Conservation (phyloP, 2,797 vertebrate genomes). For the Chlorospingus semifuscus region DNA sequence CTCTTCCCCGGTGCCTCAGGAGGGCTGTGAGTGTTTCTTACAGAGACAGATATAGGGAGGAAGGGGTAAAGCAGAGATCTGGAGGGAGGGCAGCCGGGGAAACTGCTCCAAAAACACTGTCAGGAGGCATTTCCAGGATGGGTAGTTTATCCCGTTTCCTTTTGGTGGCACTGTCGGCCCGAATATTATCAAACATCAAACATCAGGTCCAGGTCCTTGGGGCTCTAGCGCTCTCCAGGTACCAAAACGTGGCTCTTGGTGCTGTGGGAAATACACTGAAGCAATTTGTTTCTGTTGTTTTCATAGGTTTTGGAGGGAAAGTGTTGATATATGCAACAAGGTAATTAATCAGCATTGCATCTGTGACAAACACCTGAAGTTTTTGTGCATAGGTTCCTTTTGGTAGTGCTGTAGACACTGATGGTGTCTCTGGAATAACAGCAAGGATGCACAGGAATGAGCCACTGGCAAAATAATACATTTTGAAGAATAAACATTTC, state of each 20-base stretch:
- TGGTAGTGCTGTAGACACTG: rapidly evolving
- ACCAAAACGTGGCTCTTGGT: not conserved
- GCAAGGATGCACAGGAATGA: not conserved
- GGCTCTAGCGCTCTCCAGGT: not conserved
- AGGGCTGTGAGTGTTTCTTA: not conserved
- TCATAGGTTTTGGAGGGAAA: not conserved
- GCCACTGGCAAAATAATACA: not conserved
- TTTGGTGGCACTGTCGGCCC: slow-evolving; percentile 57
- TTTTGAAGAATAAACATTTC: not conserved
- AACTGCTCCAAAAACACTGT: not conserved
- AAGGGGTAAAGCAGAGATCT: not conserved
- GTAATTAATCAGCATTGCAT: not conserved
- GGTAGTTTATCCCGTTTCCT: slow-evolving; percentile 5
- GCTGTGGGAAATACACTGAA: not conserved
- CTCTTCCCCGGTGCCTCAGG: rapidly evolving
- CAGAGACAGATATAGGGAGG: rapidly evolving
- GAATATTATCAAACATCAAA: not conserved
- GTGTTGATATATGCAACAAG: rapidly evolving
- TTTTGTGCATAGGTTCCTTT: not conserved
- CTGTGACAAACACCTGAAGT: not conserved
- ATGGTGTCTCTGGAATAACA: not conserved
- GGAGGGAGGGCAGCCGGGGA: not conserved
- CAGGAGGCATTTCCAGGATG: not conserved
- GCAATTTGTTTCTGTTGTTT: not conserved
- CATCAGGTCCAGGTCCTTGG: not conserved